These are phyloP conservation scores for Corvus hawaiiensis DNA, from an alignment of 2,113 vertebrate species.

Conservation along the genomic window DNA sequence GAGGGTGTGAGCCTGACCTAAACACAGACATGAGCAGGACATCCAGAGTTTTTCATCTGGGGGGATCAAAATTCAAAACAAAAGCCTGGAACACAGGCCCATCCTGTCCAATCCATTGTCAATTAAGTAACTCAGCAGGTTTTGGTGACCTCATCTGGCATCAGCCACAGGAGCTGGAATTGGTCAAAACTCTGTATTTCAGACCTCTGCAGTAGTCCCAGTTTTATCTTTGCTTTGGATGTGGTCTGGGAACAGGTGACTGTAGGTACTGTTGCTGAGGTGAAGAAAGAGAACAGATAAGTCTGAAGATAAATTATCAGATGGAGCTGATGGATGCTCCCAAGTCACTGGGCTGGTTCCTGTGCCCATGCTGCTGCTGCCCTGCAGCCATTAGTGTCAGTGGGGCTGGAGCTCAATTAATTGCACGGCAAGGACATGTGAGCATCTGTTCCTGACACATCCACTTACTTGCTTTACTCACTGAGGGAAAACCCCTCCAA, in stretches of 20 bases:
- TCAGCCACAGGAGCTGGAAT: not conserved
- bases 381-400: not conserved
- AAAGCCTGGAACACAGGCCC: not conserved
- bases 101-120: not conserved
- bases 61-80: not conserved
- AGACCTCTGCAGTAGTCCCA: not conserved
- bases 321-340: not conserved
- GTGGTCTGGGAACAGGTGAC: not conserved
- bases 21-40: rapidly evolving
- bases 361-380: not conserved
- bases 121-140: not conserved
- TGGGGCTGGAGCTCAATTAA: not conserved
- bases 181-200: not conserved
- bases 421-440: not conserved
- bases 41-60: not conserved
- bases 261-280: not conserved
- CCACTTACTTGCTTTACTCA: not conserved
- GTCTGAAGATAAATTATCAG: not conserved
- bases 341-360: not conserved
- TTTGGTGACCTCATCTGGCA: not conserved
- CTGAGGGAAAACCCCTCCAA: not conserved
- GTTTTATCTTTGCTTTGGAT: not conserved
- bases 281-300: not conserved
- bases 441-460: not conserved
- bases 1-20: not conserved